A percentile compares a stretch with the other conserved stretches of the same genome.
phyloP scores from a whole-genome alignment of 2,113 vertebrate genomes.

The Cyanistes caeruleus region DNA sequence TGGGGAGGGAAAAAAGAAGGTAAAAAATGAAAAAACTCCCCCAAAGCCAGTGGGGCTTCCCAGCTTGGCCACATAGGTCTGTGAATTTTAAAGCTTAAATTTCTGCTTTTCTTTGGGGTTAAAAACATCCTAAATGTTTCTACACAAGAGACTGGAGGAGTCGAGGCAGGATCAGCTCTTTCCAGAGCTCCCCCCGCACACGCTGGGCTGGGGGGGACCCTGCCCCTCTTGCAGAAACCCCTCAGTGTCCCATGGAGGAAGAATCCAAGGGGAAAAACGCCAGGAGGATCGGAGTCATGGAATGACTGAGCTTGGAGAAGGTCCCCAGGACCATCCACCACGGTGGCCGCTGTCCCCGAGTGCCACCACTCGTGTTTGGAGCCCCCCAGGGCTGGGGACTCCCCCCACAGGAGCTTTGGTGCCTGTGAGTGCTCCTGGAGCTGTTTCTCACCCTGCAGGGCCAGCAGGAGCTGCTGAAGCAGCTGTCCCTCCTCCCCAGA shows the following conservation, averaged over 20 bases:
- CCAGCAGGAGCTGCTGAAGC: conserved; percentile 82
- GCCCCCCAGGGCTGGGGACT: not conserved
- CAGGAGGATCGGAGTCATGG: not conserved
- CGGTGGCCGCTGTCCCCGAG: not conserved
- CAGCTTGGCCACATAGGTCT: not conserved
- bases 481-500: conserved; percentile 85
- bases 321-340: too few species aligned
- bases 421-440: not conserved
- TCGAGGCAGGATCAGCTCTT: not conserved
- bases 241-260: not conserved
- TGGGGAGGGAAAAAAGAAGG: not conserved
- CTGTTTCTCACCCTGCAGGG: conserved; percentile 71
- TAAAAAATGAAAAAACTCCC: not conserved
- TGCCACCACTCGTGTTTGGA: not conserved
- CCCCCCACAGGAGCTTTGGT: fast-evolving
- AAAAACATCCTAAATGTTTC: not conserved
- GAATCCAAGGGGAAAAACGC: not conserved
- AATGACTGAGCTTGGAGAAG: not conserved
- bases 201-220: not conserved
- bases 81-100: not conserved
- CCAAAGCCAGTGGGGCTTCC: not conserved
- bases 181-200: not conserved
- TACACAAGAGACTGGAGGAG: not conserved
- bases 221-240: not conserved
- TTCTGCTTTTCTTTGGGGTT: not conserved